Evolutionary conservation across 2,797 vertebrate species (phyloP), one percentile per base, ranked within the genome.

Genomic region (Hippopotamyrus pictus): DNA sequence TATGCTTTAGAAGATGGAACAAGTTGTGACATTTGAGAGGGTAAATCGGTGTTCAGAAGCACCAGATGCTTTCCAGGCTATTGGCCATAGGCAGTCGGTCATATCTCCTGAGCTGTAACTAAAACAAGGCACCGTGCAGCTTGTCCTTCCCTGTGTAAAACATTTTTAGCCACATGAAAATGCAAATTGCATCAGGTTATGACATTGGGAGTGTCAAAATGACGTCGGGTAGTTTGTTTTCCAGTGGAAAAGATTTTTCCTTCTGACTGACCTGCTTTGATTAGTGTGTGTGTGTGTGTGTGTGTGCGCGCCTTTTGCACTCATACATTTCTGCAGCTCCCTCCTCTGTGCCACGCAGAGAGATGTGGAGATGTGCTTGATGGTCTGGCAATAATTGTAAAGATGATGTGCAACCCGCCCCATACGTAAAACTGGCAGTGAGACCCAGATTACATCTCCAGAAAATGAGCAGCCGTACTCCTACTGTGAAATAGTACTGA

Each of bases 11-110:
- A 44, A 79, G 7, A 44, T 79, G 73, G 73, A 79, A 79, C 5
- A 79, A 79, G 33, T 79, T 79, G 73, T 79, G 73, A 79, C 73
- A 79, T n/a, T 44, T 44, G 73, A 79, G 73, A 79, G 37, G 73
- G 73, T 8, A 44, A 44, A 79, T 79, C 17, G 12, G 14, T 79
- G 73, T 44, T 44, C 25, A n/a, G 37, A 44, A 79, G 33, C 73
- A 44, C 33, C 73, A 79, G 73, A 44, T 79, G 73, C 37, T 79
- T 17, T 79, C 73, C 33, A 79, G 14, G 17, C 5, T 79, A 44
- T 41, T 79, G 6, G 73, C 33, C 73, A 41, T 79, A n/a, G 73
- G 37, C 73, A 79, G 73, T 44, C 73, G 73, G 73, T 79, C 19
- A 44, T 79, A 19, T 79, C 37, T 19, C 37, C 73, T 79, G 37